Evolutionary conservation across 2,797 vertebrate species (phyloP).

Genomic region (Lagocephalus sceleratus): DNA sequence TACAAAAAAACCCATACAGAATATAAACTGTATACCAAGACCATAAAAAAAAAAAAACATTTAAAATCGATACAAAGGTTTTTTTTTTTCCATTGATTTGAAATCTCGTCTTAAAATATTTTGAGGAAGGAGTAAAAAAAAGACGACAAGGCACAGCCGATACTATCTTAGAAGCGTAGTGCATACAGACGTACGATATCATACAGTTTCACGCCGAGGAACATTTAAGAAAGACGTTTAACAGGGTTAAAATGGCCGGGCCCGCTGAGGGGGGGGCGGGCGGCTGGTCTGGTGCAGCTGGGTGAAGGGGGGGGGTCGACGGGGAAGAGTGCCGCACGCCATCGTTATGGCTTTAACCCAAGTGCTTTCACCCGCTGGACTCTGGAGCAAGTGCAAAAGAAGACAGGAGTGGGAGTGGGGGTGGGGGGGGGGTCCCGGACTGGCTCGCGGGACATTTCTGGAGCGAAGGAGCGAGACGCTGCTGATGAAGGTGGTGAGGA

Average conservation of each 20-base stretch:
- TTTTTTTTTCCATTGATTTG: conserved; percentile 71
- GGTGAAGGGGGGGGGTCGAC: too few relatives aligned
- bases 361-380: conserved; percentile 68
- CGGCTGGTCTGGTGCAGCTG: too few relatives aligned
- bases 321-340: conserved; percentile 28
- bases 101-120: conserved; percentile 83
- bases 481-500: conserved; percentile 14
- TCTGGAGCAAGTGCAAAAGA: conserved; percentile 69
- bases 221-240: conserved; percentile 27
- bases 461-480: conserved; percentile 23
- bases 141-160: conserved; percentile 89
- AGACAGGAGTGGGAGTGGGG: conserved; percentile 27
- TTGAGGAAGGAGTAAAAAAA: conserved; percentile 66
- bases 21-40: conserved; percentile 82
- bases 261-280: conserved; percentile 46
- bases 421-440: conserved; percentile 66
- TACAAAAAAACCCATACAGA: conserved; percentile 83
- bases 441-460: conserved; percentile 33
- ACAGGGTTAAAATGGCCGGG: conserved; percentile 43
- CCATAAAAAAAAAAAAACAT: conserved; percentile 77
- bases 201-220: conserved; percentile 77
- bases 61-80: conserved; percentile 73
- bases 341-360: conserved; percentile 68
- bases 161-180: conserved; percentile 89
- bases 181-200: conserved; percentile 78